These are phyloP conservation scores for Sminthopsis crassicaudata DNA, from an alignment of 2,113 vertebrate species.

Conservation along the genomic window DNA sequence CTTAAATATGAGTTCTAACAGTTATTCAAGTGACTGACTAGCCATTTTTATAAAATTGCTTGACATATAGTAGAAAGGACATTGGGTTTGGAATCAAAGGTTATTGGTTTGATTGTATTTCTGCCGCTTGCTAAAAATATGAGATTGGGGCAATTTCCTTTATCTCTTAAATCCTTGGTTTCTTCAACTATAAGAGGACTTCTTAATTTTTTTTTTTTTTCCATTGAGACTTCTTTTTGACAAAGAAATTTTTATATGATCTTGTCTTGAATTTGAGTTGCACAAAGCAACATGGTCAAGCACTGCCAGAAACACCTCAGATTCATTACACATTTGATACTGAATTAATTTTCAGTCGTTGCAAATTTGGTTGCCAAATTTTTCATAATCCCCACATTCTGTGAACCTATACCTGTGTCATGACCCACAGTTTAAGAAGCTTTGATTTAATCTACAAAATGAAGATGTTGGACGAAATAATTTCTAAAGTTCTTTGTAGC, in stretches of 20 bases:
- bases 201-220: no score
- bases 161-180: neutral
- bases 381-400: no score
- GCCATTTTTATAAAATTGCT: neutral
- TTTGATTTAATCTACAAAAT: neutral
- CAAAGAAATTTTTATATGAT: no score
- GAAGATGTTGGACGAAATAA: neutral
- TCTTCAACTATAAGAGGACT: neutral
- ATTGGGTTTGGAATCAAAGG: neutral
- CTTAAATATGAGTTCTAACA: neutral
- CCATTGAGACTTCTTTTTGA: no score
- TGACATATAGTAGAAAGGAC: neutral
- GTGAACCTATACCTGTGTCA: no score
- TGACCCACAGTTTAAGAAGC: no score
- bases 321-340: no score
- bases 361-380: no score
- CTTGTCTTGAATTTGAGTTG: no score
- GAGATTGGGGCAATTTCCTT: neutral
- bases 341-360: no score
- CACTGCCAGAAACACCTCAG: no score
- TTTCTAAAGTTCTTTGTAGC: neutral
- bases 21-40: neutral
- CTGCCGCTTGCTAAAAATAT: neutral
- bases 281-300: no score
- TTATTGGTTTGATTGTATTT: neutral